A percentile compares a stretch with the other conserved stretches of the same genome.
phyloP scores from a whole-genome alignment of 2,113 vertebrate species.

The Prochilodus magdalenae region DNA sequence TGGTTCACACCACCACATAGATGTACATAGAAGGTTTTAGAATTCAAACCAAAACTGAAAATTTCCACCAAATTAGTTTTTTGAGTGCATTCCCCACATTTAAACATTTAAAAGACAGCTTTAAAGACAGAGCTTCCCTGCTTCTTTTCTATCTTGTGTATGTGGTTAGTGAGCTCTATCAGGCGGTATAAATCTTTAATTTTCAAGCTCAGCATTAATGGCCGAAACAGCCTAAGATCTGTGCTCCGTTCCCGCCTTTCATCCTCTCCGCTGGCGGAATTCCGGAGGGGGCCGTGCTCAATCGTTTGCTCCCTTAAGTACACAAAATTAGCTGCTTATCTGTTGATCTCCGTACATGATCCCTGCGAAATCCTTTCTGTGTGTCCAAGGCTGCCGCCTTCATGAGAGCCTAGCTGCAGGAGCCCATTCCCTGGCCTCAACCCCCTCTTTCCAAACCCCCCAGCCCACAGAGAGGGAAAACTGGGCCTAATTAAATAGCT shows the following conservation, averaged over 20 bases:
- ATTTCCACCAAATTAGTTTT: conserved; percentile 84
- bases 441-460: neutral
- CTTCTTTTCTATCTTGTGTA: conserved; percentile 58
- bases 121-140: conserved; percentile 57
- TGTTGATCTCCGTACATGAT: conserved; percentile 97
- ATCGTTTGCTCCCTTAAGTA: conserved; percentile 93
- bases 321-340: conserved; percentile 98
- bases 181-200: conserved; percentile 91
- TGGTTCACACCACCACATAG: no score
- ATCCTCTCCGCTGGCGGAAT: conserved; percentile 79
- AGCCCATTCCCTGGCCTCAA: conserved; percentile 34
- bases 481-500: conserved; percentile 88
- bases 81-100: conserved; percentile 79
- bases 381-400: conserved; percentile 81
- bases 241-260: conserved; percentile 73
- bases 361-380: conserved; percentile 89
- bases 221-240: conserved; percentile 85
- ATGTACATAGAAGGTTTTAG: no score
- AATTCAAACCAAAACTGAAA: no score
- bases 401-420: conserved; percentile 64
- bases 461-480: conserved; percentile 60
- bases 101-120: conserved; percentile 81
- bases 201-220: conserved; percentile 86
- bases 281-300: conserved; percentile 73
- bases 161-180: conserved; percentile 76